Evolutionary conservation across 2,797 vertebrate species (phyloP), one percentile per base, ranked within the genome.

Genomic region (Mycteria americana): DNA sequence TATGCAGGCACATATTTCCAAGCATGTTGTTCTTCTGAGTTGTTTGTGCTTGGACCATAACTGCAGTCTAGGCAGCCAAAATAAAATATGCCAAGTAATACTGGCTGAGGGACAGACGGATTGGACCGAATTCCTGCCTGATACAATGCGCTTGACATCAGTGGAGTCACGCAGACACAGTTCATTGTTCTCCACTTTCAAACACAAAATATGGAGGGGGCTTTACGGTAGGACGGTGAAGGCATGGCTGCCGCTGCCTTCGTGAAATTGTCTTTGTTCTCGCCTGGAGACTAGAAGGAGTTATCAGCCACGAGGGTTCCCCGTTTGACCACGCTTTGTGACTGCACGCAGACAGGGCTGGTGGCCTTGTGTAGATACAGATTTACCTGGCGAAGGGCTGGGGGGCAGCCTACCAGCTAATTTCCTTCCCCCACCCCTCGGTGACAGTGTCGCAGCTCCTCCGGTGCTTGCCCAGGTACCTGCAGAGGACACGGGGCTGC

Each of bases 161-260:
- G n/a, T 43, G 63, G 89, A 96, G 89, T 85, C 67, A 64, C 63
- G 39, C 63, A 46, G 73, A 46, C 92, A 76, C 92, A 94, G 94
- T 92, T 94, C 91, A 97, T 96, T 96, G 94, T 94, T 97, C 97
- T 95, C 69, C 76, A 93, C 96, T 96, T 95, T 91, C 78, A 70
- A 51, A 33, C 53, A 69, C 60, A 88, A 63, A 92, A 92, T 91
- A 51, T 10, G 41, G 57, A 54, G 28, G 48, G 43, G 37, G 51
- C 3, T 93, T 93, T 79, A 88, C 74, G 63, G 84, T 13, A 89
- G 25, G n/a, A 95, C 0, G 3, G 57, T 3, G 28, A 51, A 72
- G 82, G 82, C 43, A 50, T 25, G 75, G 46, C 54, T 45, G 67
- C 27, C 5, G 2, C 23, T 50, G 72, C 50, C 60, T 83, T 88